phyloP scores from a whole-genome alignment of 2,797 vertebrate species.

The Takifugu ocellatus region DNA sequence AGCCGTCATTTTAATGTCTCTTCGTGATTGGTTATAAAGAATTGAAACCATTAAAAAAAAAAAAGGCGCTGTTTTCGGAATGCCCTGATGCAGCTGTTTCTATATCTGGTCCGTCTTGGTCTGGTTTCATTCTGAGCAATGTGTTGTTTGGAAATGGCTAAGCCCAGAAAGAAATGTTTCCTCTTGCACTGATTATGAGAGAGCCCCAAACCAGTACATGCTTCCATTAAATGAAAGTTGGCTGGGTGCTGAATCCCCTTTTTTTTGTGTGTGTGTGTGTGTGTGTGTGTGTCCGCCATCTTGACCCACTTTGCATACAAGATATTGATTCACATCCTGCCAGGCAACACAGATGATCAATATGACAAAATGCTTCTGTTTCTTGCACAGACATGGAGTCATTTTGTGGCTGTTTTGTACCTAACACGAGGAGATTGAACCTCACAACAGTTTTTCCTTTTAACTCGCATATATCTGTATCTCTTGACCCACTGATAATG shows the following conservation, averaged over 20 bases:
- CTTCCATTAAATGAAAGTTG: conserved; percentile 15
- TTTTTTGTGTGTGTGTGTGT: too few relatives aligned
- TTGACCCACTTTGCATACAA: conserved; percentile 15
- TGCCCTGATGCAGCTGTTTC: conserved; percentile 60
- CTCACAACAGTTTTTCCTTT: not conserved
- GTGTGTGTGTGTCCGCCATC: conserved; percentile 1
- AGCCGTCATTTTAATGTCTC: conserved; percentile 30
- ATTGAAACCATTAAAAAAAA: conserved; percentile 64
- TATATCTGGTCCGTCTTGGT: conserved; percentile 54
- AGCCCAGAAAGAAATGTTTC: conserved; percentile 56
- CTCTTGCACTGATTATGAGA: conserved; percentile 39
- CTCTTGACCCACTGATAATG: not conserved
- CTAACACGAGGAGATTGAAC: not conserved
- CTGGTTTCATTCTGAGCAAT: conserved; percentile 69
- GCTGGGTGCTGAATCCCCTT: conserved; percentile 4
- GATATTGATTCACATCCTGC: conserved; percentile 31
- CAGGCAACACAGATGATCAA: conserved; percentile 28
- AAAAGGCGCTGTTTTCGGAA: conserved; percentile 50
- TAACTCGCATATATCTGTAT: not conserved
- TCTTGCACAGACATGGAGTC: conserved; percentile 14
- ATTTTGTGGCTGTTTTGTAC: conserved; percentile 1
- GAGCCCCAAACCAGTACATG: conserved; percentile 9
- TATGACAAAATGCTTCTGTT: conserved; percentile 23
- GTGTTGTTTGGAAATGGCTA: conserved; percentile 36
- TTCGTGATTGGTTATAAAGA: conserved; percentile 47